Conservation (phyloP, 2,797 vertebrate species). For the Eulemur mongoz region DNA sequence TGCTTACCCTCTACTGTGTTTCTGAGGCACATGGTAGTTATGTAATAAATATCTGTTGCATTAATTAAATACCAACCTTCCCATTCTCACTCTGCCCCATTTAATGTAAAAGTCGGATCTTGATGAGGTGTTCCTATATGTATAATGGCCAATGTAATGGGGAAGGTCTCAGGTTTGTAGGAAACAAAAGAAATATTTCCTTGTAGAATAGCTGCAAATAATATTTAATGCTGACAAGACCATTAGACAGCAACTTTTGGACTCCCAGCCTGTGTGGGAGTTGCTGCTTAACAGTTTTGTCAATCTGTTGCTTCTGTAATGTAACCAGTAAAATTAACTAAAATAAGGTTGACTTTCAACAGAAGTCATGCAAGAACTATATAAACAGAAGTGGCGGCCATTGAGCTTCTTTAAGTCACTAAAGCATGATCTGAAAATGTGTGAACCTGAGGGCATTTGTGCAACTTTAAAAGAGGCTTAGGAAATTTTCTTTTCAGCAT, state of each 20-base stretch:
- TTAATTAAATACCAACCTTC: not conserved
- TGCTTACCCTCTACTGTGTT: not conserved
- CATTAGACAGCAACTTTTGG: not conserved
- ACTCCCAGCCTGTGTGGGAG: not conserved
- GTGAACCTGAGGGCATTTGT: not conserved
- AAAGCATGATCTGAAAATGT: not conserved
- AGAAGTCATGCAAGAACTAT: not conserved
- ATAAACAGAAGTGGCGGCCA: not conserved
- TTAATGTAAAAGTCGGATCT: not conserved
- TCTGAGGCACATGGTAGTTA: not conserved
- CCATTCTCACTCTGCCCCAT: not conserved
- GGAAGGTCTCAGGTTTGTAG: not conserved
- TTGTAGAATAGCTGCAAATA: not conserved
- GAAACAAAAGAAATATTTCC: not conserved
- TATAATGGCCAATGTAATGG: not conserved
- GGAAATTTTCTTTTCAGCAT: not conserved
- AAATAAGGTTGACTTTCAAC: not conserved
- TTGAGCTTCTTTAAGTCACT: not conserved
- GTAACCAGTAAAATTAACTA: not conserved
- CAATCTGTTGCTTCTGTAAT: not conserved
- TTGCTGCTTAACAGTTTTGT: not conserved
- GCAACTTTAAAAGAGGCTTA: conserved; percentile 21
- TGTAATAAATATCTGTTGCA: not conserved
- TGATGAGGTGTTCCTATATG: not conserved
- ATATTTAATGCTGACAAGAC: not conserved